Evolutionary conservation across 2,113 vertebrate genomes (phyloP).

Genomic region (Euleptes europaea): DNA sequence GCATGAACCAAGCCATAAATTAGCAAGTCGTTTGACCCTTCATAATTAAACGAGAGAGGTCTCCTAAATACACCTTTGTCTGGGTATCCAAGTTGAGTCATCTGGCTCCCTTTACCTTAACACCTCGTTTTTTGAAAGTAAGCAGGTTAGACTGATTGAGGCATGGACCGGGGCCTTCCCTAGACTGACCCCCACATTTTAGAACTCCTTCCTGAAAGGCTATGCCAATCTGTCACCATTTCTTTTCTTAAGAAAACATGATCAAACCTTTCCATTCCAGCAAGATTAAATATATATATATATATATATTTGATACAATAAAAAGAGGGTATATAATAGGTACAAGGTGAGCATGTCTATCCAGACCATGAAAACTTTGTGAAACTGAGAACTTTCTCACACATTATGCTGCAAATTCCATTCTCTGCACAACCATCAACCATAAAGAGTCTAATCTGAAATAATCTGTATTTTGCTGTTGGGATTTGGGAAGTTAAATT

Average conservation of each 20-base stretch:
- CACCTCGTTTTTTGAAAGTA: not conserved
- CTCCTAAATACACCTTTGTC: conserved; percentile 34
- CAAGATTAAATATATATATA: not conserved
- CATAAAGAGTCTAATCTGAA: no score
- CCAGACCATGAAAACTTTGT: no score
- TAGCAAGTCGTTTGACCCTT: conserved; percentile 25
- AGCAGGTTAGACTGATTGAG: not conserved
- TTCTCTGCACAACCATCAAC: no score
- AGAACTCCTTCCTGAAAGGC: not conserved
- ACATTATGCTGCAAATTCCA: no score
- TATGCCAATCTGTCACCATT: not conserved
- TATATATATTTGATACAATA: no score
- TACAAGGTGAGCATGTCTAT: no score
- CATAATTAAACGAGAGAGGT: conserved; percentile 35
- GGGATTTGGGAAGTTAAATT: no score
- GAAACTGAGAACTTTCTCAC: no score
- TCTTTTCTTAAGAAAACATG: not conserved
- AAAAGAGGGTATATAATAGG: no score
- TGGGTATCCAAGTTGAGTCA: conserved; percentile 7
- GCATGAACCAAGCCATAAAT: conserved; percentile 69
- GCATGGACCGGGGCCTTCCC: not conserved
- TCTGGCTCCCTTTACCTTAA: not conserved
- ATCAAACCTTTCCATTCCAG: not conserved
- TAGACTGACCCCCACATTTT: not conserved
- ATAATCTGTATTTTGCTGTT: no score